Evolutionary conservation across 2,113 vertebrate genomes (phyloP).

Genomic region (Octodon degus): DNA sequence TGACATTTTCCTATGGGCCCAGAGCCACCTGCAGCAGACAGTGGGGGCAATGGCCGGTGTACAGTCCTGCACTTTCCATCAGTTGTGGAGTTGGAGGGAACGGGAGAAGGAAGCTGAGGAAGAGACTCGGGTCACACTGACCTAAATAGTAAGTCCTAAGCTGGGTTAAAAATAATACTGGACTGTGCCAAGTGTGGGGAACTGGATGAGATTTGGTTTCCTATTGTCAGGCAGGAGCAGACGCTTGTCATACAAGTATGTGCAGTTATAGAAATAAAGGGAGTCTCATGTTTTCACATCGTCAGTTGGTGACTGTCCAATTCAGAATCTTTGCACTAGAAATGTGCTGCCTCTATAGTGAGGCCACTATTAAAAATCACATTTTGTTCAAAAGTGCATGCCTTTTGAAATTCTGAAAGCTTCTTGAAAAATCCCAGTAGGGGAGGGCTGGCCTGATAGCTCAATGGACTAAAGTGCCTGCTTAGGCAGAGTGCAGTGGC

Average conservation of each 20-base stretch:
- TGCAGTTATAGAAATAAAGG: conserved; percentile 16
- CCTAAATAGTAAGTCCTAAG: conserved; percentile 26
- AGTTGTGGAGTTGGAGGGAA: background rate
- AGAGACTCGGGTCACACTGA: background rate
- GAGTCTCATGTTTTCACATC: background rate
- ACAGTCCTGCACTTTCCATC: background rate
- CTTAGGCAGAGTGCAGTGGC: too few species aligned
- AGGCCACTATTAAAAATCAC: conserved; percentile 28
- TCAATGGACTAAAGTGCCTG: too few species aligned
- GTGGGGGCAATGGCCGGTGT: background rate
- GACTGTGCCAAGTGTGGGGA: background rate
- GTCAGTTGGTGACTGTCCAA: conserved; percentile 15
- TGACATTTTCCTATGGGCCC: background rate
- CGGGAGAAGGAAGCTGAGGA: conserved; percentile 16
- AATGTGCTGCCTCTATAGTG: conserved; percentile 27
- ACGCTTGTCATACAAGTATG: background rate
- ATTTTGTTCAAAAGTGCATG: conserved; percentile 44
- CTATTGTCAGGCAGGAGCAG: background rate
- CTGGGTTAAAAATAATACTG: background rate
- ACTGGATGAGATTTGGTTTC: conserved; percentile 29
- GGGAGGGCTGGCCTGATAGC: background rate
- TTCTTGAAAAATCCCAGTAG: background rate
- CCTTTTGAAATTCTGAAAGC: background rate
- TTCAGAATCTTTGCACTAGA: conserved; percentile 5
- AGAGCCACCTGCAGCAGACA: background rate